Evolutionary conservation across 1,140 invertebrate species (phyloP), one percentile per base, ranked within the genome.

Genomic region (Eupeodes corollae): DNA sequence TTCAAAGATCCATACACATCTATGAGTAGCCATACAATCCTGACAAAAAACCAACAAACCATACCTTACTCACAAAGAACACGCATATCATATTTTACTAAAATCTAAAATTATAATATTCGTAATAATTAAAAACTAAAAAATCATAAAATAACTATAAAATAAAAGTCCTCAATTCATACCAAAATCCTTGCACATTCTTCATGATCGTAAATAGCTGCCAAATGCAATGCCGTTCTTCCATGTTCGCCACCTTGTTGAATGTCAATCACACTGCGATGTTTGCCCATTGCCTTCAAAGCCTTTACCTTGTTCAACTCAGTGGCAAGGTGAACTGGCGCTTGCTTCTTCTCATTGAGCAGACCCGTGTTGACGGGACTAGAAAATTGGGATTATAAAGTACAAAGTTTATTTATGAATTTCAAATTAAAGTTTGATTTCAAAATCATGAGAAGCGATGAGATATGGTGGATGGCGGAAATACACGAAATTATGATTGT

Each of bases 131-230:
- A 16, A 16, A 14, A 39, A 39, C 38, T 9, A 41, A 41, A 41
- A 16, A 41, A 41, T n/a, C n/a, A n/a, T n/a, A 41, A 41, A 41
- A 2, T 12, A 21, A 41, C n/a, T n/a, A 26, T 3, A 26, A 26
- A 26, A 26, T 5, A 26, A 3, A 26, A 26, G 21, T 26, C 21
- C 21, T 26, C 8, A n/a, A n/a, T 55, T 58, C 75, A 75, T 74
- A 90, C 86, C 71, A 90, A 67, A 53, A 87, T 79, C 56, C 78
- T 75, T 15, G 86, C 84, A 60, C 84, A 86, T 53, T 83, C 76
- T 44, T 85, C 83, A 57, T 84, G 77, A 67, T 91, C 86, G 52
- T 84, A 82, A 45, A 86, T 86, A 6, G 86, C 86, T 8, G 86
- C 86, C 39, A 88, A 73, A 58, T 90, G 87, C 1, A 91, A 72